Evolutionary conservation across 2,113 vertebrate species (phyloP), one percentile per base, ranked within the genome.

Genomic region (Scatophagus argus): DNA sequence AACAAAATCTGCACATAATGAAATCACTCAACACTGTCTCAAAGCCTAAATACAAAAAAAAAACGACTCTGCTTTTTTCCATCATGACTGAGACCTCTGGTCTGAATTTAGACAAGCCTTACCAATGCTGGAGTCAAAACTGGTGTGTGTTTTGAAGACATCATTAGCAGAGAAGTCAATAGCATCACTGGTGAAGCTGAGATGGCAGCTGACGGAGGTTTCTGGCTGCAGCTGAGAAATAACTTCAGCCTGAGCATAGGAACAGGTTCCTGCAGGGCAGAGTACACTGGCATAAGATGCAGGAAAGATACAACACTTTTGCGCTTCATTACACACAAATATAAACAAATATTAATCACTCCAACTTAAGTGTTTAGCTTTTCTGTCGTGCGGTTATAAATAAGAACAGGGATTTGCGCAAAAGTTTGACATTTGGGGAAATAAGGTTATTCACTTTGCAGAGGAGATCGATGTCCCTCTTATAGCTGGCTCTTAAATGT

Each of bases 61-160:
- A n/a, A n/a, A n/a, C n/a, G n/a, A n/a, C n/a, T n/a, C 31, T 41
- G 41, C 16, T 36, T 51, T 46, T 55, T 16, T 27, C 16, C 16
- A 27, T 25, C 25, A 32, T 29, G 17, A 46, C 8, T 1, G 3
- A 11, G 34, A 34, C 23, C 5, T 32, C 5, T 39, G 55, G 11
- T 51, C 17, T 32, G 49, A 64, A 17, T 56, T 46, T 21, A 49
- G 23, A 23, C 10, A 0, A 58, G 41, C 19, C 82, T 81, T 84
- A 99, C 98, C 98, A 41, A 93, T 90, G 73, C 82, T 73, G 14
- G 91, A 8, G 62, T 98, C 97, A 79, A 98, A 99, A 13, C 89
- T 87, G 0, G 95, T 93, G 29, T 96, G 93, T 2, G 90, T 93
- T 8, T 81, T 85, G 81, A 99, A 97, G 66, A 97, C 84, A 3